Evolutionary conservation across 2,888 invertebrate species (phyloP).

Genomic region (Poecilobothrus nobilitatus): DNA sequence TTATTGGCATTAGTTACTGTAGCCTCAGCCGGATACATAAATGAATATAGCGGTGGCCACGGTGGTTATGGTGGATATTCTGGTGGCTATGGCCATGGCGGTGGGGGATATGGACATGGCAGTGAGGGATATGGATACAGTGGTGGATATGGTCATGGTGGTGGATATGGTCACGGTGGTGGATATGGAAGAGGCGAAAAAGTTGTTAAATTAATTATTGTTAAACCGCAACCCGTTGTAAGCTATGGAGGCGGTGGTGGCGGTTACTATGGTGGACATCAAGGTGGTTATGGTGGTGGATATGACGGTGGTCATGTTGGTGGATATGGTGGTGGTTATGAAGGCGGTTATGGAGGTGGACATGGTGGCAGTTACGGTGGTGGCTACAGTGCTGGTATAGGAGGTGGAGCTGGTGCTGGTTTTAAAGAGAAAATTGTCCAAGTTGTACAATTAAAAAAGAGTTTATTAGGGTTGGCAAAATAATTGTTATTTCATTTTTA

Average conservation of each 20-base stretch:
- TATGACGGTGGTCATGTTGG: background rate
- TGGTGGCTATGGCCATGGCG: background rate
- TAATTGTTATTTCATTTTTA: background rate
- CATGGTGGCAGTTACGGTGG: constrained; percentile 19
- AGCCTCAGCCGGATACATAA: background rate
- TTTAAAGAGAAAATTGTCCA: background rate
- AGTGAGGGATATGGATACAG: background rate
- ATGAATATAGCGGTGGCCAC: background rate
- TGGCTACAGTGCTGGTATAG: background rate
- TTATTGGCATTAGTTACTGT: background rate
- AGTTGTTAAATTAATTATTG: constrained; percentile 16
- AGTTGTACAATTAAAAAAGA: background rate
- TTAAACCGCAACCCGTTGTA: constrained; percentile 16
- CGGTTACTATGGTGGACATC: background rate
- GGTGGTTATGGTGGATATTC: background rate
- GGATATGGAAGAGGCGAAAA: constrained; percentile 18
- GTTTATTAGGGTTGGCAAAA: background rate
- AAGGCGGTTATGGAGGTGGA: constrained; percentile 18
- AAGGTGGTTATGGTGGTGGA: background rate
- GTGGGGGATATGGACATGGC: background rate
- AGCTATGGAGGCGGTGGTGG: background rate
- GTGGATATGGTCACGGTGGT: background rate
- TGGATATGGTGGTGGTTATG: constrained; percentile 10
- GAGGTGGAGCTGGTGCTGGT: background rate
- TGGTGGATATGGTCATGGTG: background rate